Evolutionary conservation across 2,113 vertebrate genomes (phyloP), one percentile per base, ranked within the genome.

Genomic region (Lipophrys pholis): DNA sequence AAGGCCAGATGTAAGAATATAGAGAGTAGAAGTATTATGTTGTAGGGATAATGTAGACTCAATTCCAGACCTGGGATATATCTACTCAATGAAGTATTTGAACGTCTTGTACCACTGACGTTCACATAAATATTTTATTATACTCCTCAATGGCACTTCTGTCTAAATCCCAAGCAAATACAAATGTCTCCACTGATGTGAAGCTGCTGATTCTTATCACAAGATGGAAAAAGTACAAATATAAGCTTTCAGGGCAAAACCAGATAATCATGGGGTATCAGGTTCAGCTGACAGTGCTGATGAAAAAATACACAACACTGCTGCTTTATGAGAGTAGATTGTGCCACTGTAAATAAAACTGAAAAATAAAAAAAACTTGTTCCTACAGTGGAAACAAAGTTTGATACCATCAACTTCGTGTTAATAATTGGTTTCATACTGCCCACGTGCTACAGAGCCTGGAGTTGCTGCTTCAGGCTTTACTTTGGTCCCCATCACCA

Each of bases 401-500:
- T 6, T 8, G 62, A 60, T 50, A 64, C 14, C 45, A 64, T 50
- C 57, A 51, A 62, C 41, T 17, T 58, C n/a, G 41, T 58, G 62
- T 42, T 39, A 38, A 59, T 46, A 51, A 59, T 64, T 16, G 14
- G 36, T 60, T 15, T 49, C 46, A 63, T 51, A 57, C 45, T 41
- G 39, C 45, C 42, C 39, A 75, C 16, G 51, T 21, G 54, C 50
- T 17, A 40, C 14, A 39, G 11, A 80, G 17, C 49, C 41, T 16
- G 4, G 11, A 69, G 14, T 2, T 39, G 48, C 67, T 70, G 53
- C 62, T 49, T 39, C 50, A 41, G 62, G 57, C 56, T 61, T 39
- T 5, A 69, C 54, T 54, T 58, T 59, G 65, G 30, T 81, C 43
- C 55, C 46, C 16, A 61, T n/a, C 75, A 57, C 50, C 48, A 65